phyloP scores from a whole-genome alignment of 2,113 vertebrate species.

The Xerus inauris region DNA sequence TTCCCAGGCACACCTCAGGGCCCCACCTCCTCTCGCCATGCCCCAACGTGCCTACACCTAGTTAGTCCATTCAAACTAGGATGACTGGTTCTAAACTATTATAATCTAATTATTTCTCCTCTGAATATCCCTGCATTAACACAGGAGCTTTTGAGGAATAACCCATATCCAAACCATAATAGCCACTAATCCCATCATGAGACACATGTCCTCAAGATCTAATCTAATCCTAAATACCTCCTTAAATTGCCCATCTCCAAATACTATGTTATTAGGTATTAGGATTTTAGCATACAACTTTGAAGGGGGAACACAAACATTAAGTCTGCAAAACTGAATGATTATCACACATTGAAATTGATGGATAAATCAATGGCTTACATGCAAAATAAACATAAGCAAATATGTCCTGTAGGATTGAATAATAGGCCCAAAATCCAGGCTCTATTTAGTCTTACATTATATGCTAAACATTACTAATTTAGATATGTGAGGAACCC shows the following conservation, averaged over 20 bases:
- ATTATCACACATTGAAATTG: slow-evolving; percentile 53
- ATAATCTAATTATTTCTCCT: too few relatives aligned
- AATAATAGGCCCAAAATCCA: not conserved
- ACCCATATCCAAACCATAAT: too few relatives aligned
- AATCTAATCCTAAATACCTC: not conserved
- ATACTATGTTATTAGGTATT: not conserved
- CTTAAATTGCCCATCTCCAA: not conserved
- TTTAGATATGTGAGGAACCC: not conserved
- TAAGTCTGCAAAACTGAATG: not conserved
- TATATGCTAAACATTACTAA: not conserved
- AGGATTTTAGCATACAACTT: not conserved
- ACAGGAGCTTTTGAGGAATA: too few relatives aligned
- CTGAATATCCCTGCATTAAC: too few relatives aligned
- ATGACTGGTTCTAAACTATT: too few relatives aligned
- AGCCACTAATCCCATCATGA: not conserved
- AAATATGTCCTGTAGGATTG: not conserved
- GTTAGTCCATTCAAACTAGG: too few relatives aligned
- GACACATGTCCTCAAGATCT: not conserved
- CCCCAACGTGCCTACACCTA: too few relatives aligned
- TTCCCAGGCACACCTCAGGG: too few relatives aligned
- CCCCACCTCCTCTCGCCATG: too few relatives aligned
- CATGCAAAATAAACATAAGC: slow-evolving; percentile 28
- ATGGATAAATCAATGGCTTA: not conserved
- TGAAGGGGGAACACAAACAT: not conserved
- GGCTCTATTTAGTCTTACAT: not conserved